Conservation (phyloP, 2,113 vertebrate genomes). For the Gymnorhina tibicen region DNA sequence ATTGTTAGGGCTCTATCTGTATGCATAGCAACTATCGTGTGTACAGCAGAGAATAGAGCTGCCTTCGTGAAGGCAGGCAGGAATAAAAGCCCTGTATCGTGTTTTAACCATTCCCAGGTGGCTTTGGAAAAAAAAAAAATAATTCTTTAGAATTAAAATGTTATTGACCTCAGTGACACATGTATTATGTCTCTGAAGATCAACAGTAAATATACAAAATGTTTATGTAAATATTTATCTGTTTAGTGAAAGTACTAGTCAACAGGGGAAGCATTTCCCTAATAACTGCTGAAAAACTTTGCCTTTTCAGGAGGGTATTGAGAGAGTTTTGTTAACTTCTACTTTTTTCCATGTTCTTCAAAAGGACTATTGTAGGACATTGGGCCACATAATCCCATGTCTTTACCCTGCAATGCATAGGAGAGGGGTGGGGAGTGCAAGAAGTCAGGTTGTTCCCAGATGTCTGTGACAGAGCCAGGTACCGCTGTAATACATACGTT, state of each 20-base stretch:
- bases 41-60: slow-evolving; percentile 64
- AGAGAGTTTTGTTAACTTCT: neutral
- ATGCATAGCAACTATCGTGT: slow-evolving; percentile 75
- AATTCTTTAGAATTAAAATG: slow-evolving; percentile 69
- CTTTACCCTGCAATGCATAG: neutral
- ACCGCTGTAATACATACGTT: slow-evolving; percentile 5
- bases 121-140: slow-evolving; percentile 3
- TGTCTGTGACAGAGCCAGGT: neutral
- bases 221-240: slow-evolving; percentile 53
- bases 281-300: neutral
- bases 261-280: neutral
- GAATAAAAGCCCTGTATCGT: slow-evolving; percentile 73
- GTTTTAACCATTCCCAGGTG: slow-evolving; percentile 73
- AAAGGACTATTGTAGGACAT: neutral
- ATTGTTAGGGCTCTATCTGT: slow-evolving; percentile 77
- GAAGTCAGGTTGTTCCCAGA: neutral
- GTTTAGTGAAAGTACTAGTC: neutral
- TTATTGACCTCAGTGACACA: slow-evolving; percentile 66
- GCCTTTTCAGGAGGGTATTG: neutral
- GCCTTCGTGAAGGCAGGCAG: slow-evolving; percentile 65
- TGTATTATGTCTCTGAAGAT: slow-evolving; percentile 48
- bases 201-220: slow-evolving; percentile 66
- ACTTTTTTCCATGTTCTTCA: neutral
- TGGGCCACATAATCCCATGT: neutral
- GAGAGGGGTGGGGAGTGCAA: neutral